Conservation (phyloP, 1,140 invertebrate genomes). For the Rhyzopertha dominica region DNA sequence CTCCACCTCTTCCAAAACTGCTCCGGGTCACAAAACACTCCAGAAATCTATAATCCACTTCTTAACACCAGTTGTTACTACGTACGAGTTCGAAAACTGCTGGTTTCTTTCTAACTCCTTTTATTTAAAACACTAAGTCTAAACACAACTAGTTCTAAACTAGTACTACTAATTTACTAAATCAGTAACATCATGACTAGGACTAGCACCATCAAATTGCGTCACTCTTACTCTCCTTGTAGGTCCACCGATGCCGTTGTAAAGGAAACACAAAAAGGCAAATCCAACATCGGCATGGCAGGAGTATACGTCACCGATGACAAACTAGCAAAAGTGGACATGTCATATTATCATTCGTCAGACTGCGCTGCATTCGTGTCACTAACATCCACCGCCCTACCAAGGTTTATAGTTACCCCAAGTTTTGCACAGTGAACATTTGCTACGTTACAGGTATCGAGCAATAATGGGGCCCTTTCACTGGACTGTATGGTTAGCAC, state of each 20-base stretch:
- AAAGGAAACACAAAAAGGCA: conserved; percentile 46
- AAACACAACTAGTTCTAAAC: no score
- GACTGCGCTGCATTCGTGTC: conserved; percentile 73
- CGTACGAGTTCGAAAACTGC: no score
- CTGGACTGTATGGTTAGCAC: conserved; percentile 67
- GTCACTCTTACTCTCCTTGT: conserved; percentile 2
- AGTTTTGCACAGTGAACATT: conserved; percentile 1
- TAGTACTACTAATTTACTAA: no score
- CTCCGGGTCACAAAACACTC: no score
- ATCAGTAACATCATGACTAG: no score
- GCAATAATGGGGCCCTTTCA: conserved; percentile 77
- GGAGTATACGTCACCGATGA: conserved; percentile 61
- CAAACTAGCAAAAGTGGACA: conserved; percentile 50
- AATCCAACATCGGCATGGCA: conserved; percentile 59
- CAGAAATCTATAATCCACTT: no score
- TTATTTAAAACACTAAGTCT: no score
- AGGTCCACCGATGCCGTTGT: conserved; percentile 55
- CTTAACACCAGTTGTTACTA: no score
- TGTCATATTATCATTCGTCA: conserved; percentile 56
- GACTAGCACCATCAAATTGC: no score
- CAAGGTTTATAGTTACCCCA: conserved; percentile 49
- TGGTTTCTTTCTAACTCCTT: no score
- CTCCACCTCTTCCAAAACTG: no score
- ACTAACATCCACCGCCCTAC: conserved; percentile 65
- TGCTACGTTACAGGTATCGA: conserved; percentile 54